Conservation (phyloP, 2,797 vertebrate genomes). For the Sitta carolinensis region DNA sequence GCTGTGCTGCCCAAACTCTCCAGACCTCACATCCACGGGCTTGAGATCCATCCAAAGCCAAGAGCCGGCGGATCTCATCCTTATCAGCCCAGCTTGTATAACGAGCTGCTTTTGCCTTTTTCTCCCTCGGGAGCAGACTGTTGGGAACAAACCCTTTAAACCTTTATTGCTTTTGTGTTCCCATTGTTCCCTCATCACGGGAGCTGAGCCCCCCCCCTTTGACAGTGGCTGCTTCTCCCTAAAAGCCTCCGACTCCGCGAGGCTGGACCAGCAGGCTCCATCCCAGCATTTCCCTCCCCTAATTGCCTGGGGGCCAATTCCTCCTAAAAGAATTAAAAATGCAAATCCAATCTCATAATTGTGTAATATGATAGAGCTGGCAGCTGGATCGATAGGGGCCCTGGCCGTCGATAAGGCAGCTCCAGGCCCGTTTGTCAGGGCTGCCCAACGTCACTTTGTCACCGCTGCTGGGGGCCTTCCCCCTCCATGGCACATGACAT, state of each 20-base stretch:
- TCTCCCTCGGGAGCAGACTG: not conserved
- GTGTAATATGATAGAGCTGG: slow-evolving; percentile 90
- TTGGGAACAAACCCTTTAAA: slow-evolving; percentile 9
- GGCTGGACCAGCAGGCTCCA: slow-evolving; percentile 71
- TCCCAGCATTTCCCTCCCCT: slow-evolving; percentile 69
- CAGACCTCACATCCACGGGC: not conserved
- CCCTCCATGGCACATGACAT: slow-evolving; percentile 73
- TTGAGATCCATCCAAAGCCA: not conserved
- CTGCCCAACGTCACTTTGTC: slow-evolving; percentile 84
- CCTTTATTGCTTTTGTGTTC: not conserved
- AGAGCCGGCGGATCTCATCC: not conserved
- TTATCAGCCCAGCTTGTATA: not conserved
- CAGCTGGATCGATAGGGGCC: slow-evolving; percentile 87
- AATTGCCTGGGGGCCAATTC: slow-evolving; percentile 76
- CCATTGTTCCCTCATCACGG: slow-evolving; percentile 54
- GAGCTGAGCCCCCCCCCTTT: slow-evolving; percentile 60
- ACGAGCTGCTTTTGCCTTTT: not conserved
- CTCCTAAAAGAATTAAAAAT: slow-evolving; percentile 94
- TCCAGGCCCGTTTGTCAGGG: slow-evolving; percentile 73
- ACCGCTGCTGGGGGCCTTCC: slow-evolving; percentile 74
- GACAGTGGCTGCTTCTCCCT: slow-evolving; percentile 61
- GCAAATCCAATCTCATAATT: slow-evolving; percentile 91
- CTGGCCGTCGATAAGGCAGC: slow-evolving; percentile 76
- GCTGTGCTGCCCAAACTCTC: fast-evolving
- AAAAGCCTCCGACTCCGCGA: slow-evolving; percentile 60